Conservation (phyloP, 1,140 invertebrate species). For the Atopsyche davidsoni region DNA sequence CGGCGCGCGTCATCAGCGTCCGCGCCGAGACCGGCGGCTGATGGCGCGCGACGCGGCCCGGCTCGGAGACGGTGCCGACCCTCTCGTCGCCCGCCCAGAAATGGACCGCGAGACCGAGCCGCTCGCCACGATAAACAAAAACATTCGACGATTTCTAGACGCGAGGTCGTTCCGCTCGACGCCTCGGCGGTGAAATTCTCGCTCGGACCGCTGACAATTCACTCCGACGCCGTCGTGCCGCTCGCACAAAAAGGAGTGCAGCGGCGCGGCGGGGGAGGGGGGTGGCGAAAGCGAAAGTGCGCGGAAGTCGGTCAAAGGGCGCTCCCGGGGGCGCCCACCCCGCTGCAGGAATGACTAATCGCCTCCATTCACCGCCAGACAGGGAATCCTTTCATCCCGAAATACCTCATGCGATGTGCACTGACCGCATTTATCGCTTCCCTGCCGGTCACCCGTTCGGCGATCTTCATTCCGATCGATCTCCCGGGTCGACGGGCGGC, state of each 20-base stretch:
- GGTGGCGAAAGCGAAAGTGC: slow-evolving; percentile 52
- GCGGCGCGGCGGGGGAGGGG: not conserved
- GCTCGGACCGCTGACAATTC: not conserved
- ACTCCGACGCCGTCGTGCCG: slow-evolving; percentile 36
- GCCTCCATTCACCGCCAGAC: slow-evolving; percentile 49
- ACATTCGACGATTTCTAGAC: no score
- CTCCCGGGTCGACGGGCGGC: not conserved
- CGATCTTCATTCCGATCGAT: not conserved
- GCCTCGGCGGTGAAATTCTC: no score
- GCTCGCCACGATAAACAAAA: no score
- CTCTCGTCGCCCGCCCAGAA: slow-evolving; percentile 49
- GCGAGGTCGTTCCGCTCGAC: no score
- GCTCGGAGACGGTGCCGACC: slow-evolving; percentile 28
- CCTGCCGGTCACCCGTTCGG: not conserved
- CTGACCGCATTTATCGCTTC: slow-evolving; percentile 40
- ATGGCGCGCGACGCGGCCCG: slow-evolving; percentile 39
- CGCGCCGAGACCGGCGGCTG: slow-evolving; percentile 35
- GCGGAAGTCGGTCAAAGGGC: slow-evolving; percentile 53
- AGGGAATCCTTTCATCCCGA: no score
- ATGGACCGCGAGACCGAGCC: slow-evolving; percentile 28
- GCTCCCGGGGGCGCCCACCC: slow-evolving; percentile 8
- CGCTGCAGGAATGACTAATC: no score
- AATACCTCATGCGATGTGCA: no score
- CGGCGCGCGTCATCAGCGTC: slow-evolving; percentile 34
- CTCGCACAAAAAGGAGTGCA: slow-evolving; percentile 28